These are phyloP conservation scores for Papilio elwesi DNA, from an alignment of 2,888 invertebrate species.

Conservation along the genomic window DNA sequence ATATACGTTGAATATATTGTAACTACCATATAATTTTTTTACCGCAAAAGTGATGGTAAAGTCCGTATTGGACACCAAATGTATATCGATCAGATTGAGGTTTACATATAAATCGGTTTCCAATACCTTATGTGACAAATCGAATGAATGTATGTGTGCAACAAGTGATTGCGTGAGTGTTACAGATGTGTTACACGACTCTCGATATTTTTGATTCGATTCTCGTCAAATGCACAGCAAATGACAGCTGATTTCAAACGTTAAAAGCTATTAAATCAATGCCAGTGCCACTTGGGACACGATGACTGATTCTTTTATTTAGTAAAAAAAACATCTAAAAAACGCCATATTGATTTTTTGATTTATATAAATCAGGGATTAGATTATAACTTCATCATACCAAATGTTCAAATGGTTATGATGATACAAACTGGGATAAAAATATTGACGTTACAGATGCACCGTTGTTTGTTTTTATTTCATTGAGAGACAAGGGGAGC, in stretches of 20 bases:
- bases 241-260: neutral
- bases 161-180: neutral
- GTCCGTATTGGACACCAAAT: neutral
- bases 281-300: neutral
- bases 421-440: neutral
- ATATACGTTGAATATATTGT: too few relatives aligned
- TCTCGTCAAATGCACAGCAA: neutral
- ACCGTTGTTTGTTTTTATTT: constrained; percentile 3
- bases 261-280: neutral
- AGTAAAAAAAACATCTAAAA: neutral
- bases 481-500: neutral
- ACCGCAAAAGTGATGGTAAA: neutral
- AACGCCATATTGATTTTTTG: constrained; percentile 16
- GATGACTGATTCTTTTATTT: neutral
- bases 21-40: neutral
- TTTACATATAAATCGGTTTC: neutral
- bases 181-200: neutral
- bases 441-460: neutral
- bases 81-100: neutral
- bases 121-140: too few relatives aligned
- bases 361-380: constrained; percentile 3
- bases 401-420: neutral
- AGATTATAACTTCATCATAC: neutral
- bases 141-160: neutral
- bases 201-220: neutral